Percentiles rank a stretch among this genome's conserved stretches.
These are phyloP conservation scores for Coregonus ussuriensis DNA, from an alignment of 2,797 vertebrate species.

Conservation along the genomic window DNA sequence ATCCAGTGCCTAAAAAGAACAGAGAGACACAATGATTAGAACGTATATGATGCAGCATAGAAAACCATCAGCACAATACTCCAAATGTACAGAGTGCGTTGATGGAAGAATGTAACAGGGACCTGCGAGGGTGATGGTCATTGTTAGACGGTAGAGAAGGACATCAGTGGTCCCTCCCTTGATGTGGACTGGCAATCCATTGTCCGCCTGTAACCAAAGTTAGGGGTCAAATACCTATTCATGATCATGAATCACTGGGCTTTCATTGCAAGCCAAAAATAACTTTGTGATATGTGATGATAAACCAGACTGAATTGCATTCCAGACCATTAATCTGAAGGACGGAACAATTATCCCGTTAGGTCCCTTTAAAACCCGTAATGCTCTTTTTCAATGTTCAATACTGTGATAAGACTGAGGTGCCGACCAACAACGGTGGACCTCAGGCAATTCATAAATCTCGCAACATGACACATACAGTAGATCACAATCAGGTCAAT, in stretches of 20 bases:
- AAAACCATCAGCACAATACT: background rate
- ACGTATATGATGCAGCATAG: background rate
- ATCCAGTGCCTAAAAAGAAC: constrained; percentile 62
- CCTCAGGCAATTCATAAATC: background rate
- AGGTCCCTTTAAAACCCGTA: no score
- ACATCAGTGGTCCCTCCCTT: constrained; percentile 79
- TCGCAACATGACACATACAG: background rate
- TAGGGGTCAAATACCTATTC: background rate
- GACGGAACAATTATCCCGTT: no score
- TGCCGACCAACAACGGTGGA: background rate
- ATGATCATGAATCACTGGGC: background rate
- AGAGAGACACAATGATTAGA: background rate
- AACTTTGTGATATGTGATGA: background rate
- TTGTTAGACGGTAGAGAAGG: constrained; percentile 80
- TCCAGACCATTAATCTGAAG: background rate
- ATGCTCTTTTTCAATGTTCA: no score
- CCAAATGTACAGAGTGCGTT: background rate
- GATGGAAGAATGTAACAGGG: background rate
- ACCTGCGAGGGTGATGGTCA: constrained; percentile 78
- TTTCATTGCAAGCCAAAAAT: background rate
- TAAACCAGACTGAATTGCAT: background rate
- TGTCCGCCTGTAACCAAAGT: constrained; percentile 64
- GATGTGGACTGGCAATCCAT: constrained; percentile 82
- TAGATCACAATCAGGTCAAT: background rate
- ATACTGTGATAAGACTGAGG: no score